Base-by-base conservation (phyloP, 2,888 invertebrate species). In the Philopedon plagiatum region DNA sequence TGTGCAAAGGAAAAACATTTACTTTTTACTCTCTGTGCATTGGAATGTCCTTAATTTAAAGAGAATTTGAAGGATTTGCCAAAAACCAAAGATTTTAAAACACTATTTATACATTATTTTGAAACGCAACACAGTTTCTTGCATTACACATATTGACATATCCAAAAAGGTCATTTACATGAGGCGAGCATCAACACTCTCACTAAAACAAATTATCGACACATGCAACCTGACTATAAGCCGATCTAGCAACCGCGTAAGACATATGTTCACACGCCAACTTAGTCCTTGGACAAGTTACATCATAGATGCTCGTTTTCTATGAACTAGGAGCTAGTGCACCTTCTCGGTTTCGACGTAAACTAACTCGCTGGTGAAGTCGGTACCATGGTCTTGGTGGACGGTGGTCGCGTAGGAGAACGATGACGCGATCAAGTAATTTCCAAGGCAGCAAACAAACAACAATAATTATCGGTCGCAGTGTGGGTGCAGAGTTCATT, bases 361-460 rank as follows among this genome's bases (percentile, higher is more conserved):
- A 71, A 71, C 71, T 74, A 71, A 68, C 51, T 56, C 21, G 57
- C 58, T 58, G 39, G 46, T 57, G 65, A 74, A 66, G 70, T 71
- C 70, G 65, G 63, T 74, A 74, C 70, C 74, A 68, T 67, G 74
- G 66, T 66, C 51, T 56, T 54, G 60, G 70, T 71, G 57, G 67
- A 73, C 70, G 68, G 63, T 61, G 63, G 66, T 68, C 64, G 75
- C 76, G 76, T 77, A 77, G 76, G 76, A 75, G 75, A 75, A 66
- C 66, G 75, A 75, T 77, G 77, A 77, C 76, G 77, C 72, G 74
- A 26, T 39, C 73, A 60, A 71, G 64, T 71, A 65, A 74, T 71
- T 73, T 71, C 62, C 72, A 71, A 74, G 63, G 68, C 68, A 57
- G 62, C 57, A 65, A 73, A 63, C 26, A 62, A 62, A 69, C 58